Base-by-base conservation (phyloP, 2,113 vertebrate species). In the Microtus ochrogaster region DNA sequence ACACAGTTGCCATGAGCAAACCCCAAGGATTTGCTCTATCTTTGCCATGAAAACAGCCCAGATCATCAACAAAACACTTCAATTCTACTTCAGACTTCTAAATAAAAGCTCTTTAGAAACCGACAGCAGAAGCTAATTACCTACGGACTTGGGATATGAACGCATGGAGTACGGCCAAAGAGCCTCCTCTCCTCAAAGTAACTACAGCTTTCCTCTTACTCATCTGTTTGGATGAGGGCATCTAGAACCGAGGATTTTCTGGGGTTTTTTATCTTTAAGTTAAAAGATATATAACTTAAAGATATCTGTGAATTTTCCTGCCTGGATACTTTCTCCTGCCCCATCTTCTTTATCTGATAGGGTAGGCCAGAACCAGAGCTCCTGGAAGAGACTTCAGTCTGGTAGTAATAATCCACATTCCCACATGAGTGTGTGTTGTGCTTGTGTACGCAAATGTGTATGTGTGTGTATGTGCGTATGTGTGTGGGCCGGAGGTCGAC, bases 31-130 rank as follows among this genome's bases (percentile, higher is more conserved):
- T 39, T n/a, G 63, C 5, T 52, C 82, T 95, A 92, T 55, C 33
- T 89, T 33, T 88, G 81, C 28, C 30, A 41, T 13, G 65, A 58
- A 82, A 83, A 36, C 52, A 73, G 65, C 33, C 28, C 68, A 92
- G 70, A 58, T 28, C 63, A 79, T 74, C 39, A 39, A 39, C n/a
- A 52, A 49, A 95, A 92, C 4, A 58, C 47, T 87, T 93, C 36
- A 68, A 9, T 82, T 89, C 85, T 33, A 33, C 28, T 44, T 47
- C 88, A 68, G 24, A 77, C 39, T 58, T 92, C 70, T 74, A 72
- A 86, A 83, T 30, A 93, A 81, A 87, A 41, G 52, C 76, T 82
- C 26, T 96, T 79, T 58, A 83, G 83, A 92, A 91, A 87, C 0
- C 63, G 36, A 39, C 55, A 30, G 89, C 79, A 52, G 61, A 61